Conservation (phyloP, 2,113 vertebrate genomes). For the Gobius niger region DNA sequence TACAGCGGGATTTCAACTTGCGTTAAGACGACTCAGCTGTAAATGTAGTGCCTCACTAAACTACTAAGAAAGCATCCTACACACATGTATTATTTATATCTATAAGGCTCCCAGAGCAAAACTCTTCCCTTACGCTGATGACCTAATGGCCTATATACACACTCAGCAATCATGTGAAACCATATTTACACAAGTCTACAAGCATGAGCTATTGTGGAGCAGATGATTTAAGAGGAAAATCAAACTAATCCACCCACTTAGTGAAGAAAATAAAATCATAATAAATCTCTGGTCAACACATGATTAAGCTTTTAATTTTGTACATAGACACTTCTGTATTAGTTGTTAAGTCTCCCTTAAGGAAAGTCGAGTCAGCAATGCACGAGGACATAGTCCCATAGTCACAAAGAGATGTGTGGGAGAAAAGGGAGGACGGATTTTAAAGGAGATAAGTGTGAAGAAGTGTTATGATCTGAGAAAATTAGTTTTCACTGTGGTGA, state of each 20-base stretch:
- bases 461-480: conserved; percentile 21
- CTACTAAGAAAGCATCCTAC: too few relatives aligned
- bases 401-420: conserved; percentile 31
- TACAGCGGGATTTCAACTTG: too few relatives aligned
- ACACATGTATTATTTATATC: too few relatives aligned
- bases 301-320: too few relatives aligned
- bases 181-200: conserved; percentile 6
- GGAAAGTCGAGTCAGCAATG: conserved; percentile 41
- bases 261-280: too few relatives aligned
- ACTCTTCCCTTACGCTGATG: conserved; percentile 7
- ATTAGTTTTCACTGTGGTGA: conserved; percentile 4
- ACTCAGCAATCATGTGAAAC: conserved; percentile 21
- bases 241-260: conserved; percentile 31
- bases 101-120: background rate
- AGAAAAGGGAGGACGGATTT: conserved; percentile 6
- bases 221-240: conserved; percentile 14
- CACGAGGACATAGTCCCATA: conserved; percentile 35
- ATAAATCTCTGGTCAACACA: too few relatives aligned
- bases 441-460: conserved; percentile 28
- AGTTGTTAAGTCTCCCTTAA: conserved; percentile 45
- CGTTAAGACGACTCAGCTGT: too few relatives aligned
- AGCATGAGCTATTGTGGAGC: conserved; percentile 26
- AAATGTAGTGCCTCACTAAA: too few relatives aligned
- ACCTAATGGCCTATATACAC: conserved; percentile 42
- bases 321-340: conserved; percentile 2